Percentiles rank a stretch among this genome's conserved stretches.
phyloP scores from a whole-genome alignment of 2,113 vertebrate genomes.

The Protomyctophum bolini region DNA sequence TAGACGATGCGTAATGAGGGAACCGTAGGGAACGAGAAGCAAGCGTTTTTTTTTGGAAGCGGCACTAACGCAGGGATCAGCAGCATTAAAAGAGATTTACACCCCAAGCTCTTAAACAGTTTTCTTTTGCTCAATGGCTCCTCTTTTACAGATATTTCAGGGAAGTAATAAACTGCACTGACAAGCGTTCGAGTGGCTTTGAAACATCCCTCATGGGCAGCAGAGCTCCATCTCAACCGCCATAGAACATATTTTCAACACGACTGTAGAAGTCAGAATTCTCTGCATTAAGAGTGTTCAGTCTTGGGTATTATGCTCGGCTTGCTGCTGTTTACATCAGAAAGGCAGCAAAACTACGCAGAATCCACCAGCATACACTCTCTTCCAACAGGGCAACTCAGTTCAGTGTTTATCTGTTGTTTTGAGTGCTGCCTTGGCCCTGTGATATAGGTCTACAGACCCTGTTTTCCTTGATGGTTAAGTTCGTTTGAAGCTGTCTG shows the following conservation, averaged over 20 bases:
- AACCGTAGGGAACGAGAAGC: constrained; percentile 59
- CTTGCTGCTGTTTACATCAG: constrained; percentile 58
- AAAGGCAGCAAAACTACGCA: constrained; percentile 39
- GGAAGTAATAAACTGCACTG: constrained; percentile 75
- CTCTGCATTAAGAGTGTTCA: constrained; percentile 37
- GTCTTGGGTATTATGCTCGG: constrained; percentile 45
- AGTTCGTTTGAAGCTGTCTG: constrained; percentile 78
- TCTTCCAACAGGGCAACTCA: constrained; percentile 27
- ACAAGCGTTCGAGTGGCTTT: constrained; percentile 68
- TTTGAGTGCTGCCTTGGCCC: constrained; percentile 39
- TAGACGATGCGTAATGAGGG: constrained; percentile 65
- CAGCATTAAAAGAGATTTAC: constrained; percentile 81
- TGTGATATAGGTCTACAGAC: constrained; percentile 53
- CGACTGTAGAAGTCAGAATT: constrained; percentile 43
- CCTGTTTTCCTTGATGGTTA: constrained; percentile 59
- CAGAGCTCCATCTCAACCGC: constrained; percentile 60
- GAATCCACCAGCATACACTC: constrained; percentile 22
- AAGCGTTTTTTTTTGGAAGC: constrained; percentile 66
- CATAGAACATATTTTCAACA: constrained; percentile 19
- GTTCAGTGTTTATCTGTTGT: constrained; percentile 51
- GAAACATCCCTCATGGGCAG: constrained; percentile 70
- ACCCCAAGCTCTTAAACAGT: constrained; percentile 66
- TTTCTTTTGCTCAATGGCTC: constrained; percentile 70
- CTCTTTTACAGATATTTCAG: constrained; percentile 77
- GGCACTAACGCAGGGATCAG: constrained; percentile 67